phyloP scores from a whole-genome alignment of 92 coral and sea anemone genomes.

The Blastomussa wellsi region DNA sequence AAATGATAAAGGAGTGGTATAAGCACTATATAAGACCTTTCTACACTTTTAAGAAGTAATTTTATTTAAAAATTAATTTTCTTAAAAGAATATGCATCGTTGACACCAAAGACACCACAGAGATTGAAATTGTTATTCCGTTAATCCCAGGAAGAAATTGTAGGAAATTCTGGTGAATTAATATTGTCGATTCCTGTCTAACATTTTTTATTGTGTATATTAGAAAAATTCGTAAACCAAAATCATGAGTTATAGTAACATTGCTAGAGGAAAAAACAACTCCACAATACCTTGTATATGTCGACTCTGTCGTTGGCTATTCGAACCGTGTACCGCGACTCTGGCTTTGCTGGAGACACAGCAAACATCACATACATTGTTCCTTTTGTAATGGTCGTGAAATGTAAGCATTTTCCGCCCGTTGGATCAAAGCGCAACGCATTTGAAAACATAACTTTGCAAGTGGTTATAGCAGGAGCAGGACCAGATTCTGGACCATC shows the following conservation, averaged over 20 bases:
- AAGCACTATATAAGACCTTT: no score
- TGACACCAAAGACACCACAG: no score
- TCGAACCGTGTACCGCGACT: slow-evolving; percentile 34
- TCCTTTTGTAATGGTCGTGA: slow-evolving; percentile 41
- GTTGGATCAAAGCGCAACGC: slow-evolving; percentile 57
- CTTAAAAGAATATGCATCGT: no score
- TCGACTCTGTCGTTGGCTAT: slow-evolving; percentile 26
- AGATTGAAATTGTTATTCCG: no score
- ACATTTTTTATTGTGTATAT: background rate
- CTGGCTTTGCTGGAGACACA: slow-evolving; percentile 32
- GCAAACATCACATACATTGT: slow-evolving; percentile 50
- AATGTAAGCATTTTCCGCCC: slow-evolving; percentile 55
- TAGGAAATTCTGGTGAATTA: no score
- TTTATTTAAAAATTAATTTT: no score
- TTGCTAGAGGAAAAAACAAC: background rate
- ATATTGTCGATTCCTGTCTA: background rate
- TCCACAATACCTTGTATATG: slow-evolving; percentile 32
- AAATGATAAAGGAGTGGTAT: no score
- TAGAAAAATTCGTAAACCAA: background rate
- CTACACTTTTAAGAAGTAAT: no score
- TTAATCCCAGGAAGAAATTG: no score
- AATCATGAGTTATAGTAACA: background rate
- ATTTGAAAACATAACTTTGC: slow-evolving; percentile 55
- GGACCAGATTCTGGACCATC: background rate
- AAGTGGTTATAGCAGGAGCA: slow-evolving; percentile 15